Evolutionary conservation across 1,140 invertebrate genomes (phyloP).

Genomic region (Mamestra configurata): DNA sequence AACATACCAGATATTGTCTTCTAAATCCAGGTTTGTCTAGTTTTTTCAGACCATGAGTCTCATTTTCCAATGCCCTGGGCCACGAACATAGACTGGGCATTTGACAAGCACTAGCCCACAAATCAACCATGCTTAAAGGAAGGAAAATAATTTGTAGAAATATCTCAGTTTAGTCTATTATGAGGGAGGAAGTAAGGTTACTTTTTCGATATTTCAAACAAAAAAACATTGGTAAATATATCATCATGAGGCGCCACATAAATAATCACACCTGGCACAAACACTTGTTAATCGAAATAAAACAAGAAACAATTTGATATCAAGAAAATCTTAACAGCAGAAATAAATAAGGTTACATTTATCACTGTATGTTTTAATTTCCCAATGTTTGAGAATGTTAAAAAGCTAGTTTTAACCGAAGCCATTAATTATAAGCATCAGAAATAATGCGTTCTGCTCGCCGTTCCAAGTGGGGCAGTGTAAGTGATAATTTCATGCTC

Average conservation of each 20-base stretch:
- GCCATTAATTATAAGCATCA: constrained; percentile 35
- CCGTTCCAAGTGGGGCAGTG: constrained; percentile 61
- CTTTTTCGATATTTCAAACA: background rate
- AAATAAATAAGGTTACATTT: background rate
- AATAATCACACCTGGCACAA: constrained; percentile 7
- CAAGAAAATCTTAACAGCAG: background rate
- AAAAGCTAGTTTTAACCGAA: constrained; percentile 20
- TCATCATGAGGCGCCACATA: background rate
- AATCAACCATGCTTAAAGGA: too few species aligned
- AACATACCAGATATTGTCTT: too few species aligned
- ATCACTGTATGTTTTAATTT: constrained; percentile 9
- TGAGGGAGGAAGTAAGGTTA: too few species aligned
- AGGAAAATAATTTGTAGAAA: too few species aligned
- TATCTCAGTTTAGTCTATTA: too few species aligned
- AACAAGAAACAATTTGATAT: constrained; percentile 11
- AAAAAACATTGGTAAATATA: background rate
- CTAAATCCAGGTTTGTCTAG: too few species aligned
- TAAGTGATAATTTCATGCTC: constrained; percentile 61
- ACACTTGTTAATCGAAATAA: background rate
- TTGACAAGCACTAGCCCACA: too few species aligned
- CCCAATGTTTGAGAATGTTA: constrained; percentile 13
- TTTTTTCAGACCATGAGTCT: too few species aligned
- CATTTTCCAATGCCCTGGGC: too few species aligned
- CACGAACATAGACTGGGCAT: too few species aligned
- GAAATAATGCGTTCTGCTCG: constrained; percentile 25